A percentile compares a stretch with the other conserved stretches of the same genome.
These are phyloP conservation scores for Mastacembelus armatus DNA, from an alignment of 2,797 vertebrate genomes.

Conservation along the genomic window DNA sequence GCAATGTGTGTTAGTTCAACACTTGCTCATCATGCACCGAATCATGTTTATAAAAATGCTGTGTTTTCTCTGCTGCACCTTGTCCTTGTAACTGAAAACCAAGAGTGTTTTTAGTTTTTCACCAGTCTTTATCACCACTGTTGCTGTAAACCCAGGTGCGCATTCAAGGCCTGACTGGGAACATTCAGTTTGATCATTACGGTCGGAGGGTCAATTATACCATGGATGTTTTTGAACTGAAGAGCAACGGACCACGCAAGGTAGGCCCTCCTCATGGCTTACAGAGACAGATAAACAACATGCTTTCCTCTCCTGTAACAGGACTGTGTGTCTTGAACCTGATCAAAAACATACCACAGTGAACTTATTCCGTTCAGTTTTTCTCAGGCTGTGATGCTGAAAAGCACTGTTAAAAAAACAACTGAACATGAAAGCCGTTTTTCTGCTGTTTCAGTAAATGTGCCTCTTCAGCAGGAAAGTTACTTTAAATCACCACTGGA, in stretches of 20 bases:
- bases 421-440: neutral
- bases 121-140: neutral
- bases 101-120: too few species aligned
- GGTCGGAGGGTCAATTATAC: slow-evolving; percentile 97
- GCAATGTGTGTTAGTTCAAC: neutral
- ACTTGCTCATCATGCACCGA: too few species aligned
- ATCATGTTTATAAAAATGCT: too few species aligned
- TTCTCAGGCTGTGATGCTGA: neutral
- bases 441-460: neutral
- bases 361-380: neutral
- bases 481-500: neutral
- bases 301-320: too few species aligned
- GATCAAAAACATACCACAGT: neutral
- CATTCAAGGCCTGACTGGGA: slow-evolving; percentile 97
- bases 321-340: neutral
- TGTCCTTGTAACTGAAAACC: neutral
- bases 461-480: slow-evolving; percentile 3
- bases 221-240: slow-evolving; percentile 98
- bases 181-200: slow-evolving; percentile 98
- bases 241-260: slow-evolving; percentile 94
- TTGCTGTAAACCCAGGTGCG: slow-evolving; percentile 86
- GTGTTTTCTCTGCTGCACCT: neutral
- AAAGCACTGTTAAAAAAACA: neutral
- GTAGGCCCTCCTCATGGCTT: slow-evolving; percentile 67
- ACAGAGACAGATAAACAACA: neutral